Evolutionary conservation across 2,113 vertebrate species (phyloP).

Genomic region (Motacilla alba): DNA sequence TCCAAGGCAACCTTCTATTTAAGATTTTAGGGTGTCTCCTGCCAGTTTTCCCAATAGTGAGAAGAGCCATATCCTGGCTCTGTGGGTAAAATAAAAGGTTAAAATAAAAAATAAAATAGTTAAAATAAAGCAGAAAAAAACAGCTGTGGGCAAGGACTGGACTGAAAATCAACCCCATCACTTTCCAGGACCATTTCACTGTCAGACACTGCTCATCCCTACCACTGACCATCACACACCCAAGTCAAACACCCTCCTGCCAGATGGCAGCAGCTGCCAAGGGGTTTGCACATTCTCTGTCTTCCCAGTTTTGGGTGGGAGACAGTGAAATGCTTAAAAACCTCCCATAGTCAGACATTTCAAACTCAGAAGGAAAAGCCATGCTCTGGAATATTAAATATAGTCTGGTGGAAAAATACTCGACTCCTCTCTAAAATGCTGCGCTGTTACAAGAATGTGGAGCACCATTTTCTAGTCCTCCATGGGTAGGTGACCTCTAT

Average conservation of each 20-base stretch:
- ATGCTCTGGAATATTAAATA: not conserved
- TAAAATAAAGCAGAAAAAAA: not conserved
- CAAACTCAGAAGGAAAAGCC: not conserved
- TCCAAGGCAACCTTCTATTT: not conserved
- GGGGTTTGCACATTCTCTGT: not conserved
- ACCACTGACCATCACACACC: not conserved
- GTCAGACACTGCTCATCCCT: not conserved
- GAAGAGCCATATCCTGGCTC: not conserved
- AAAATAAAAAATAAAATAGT: not conserved
- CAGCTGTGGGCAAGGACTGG: not conserved
- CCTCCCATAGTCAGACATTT: not conserved
- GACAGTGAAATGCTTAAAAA: not conserved
- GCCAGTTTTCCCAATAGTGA: not conserved
- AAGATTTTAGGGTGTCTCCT: not conserved
- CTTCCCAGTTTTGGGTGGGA: not conserved
- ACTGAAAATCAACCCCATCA: not conserved
- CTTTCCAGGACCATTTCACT: not conserved
- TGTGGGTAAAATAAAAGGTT: not conserved
- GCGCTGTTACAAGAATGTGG: not conserved
- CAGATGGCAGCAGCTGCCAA: not conserved
- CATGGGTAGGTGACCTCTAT: not conserved
- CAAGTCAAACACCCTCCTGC: not conserved
- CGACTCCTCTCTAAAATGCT: not conserved
- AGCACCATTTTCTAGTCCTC: not conserved
- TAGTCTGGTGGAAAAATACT: not conserved